Evolutionary conservation across 2,888 invertebrate species (phyloP).

Genomic region (Stenotaenia linearis): DNA sequence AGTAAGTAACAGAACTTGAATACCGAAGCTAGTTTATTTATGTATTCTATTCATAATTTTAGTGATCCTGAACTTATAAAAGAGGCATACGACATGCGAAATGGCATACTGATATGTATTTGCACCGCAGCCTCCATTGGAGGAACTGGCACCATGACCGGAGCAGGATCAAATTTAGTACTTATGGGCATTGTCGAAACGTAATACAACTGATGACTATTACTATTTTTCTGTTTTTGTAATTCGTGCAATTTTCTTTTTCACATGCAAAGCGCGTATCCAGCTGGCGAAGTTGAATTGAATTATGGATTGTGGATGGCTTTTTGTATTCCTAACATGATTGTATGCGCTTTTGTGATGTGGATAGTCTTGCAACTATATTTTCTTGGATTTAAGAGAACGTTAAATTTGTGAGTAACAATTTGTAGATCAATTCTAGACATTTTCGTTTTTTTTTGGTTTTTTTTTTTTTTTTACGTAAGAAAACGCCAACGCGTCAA

Average conservation of each 20-base stretch:
- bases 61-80: not conserved
- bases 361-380: conserved; percentile 32
- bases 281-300: not conserved
- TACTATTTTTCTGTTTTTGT: too few relatives aligned
- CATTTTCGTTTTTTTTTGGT: too few relatives aligned
- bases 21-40: too few relatives aligned
- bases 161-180: conserved; percentile 47
- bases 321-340: conserved; percentile 34
- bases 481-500: too few relatives aligned
- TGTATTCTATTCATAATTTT: too few relatives aligned
- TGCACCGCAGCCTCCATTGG: conserved; percentile 46
- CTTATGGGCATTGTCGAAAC: conserved; percentile 45
- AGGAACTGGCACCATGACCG: conserved; percentile 47
- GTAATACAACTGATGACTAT: conserved; percentile 37
- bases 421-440: too few relatives aligned
- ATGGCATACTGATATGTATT: conserved; percentile 31
- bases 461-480: too few relatives aligned
- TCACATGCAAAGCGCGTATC: not conserved
- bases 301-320: conserved; percentile 33
- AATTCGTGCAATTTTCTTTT: too few relatives aligned
- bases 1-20: too few relatives aligned
- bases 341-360: conserved; percentile 31
- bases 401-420: not conserved
- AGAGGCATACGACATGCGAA: not conserved
- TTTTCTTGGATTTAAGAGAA: not conserved